Evolutionary conservation across 2,113 vertebrate species (phyloP).

Genomic region (Hucho hucho): DNA sequence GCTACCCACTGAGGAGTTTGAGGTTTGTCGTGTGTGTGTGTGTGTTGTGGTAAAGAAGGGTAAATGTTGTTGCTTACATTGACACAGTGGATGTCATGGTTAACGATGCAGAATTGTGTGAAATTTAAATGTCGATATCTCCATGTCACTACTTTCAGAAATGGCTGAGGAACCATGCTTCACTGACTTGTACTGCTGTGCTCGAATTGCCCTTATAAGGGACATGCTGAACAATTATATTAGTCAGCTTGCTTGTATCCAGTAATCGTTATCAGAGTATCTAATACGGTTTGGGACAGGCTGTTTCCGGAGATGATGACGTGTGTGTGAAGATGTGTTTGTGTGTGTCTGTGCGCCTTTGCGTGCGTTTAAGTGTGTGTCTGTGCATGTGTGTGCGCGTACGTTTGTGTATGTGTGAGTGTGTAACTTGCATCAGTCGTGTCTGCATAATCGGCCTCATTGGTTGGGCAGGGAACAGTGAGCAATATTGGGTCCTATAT

Average conservation of each 20-base stretch:
- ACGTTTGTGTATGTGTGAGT: too few relatives aligned
- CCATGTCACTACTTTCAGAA: neutral
- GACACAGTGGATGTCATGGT: neutral
- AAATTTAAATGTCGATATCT: neutral
- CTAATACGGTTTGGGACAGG: neutral
- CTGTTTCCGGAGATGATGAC: neutral
- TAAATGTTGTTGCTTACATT: too few relatives aligned
- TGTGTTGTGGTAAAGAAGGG: too few relatives aligned
- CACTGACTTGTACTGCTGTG: neutral
- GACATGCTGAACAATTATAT: neutral
- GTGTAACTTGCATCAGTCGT: too few relatives aligned
- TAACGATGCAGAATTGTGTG: neutral
- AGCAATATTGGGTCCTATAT: too few relatives aligned
- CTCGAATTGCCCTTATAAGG: neutral
- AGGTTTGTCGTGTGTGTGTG: too few relatives aligned
- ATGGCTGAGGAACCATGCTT: neutral
- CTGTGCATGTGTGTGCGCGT: too few relatives aligned
- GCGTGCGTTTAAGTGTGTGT: neutral
- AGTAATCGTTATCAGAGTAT: neutral
- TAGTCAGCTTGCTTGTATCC: neutral
- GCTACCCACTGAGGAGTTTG: too few relatives aligned
- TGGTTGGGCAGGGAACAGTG: too few relatives aligned
- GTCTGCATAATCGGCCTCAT: too few relatives aligned
- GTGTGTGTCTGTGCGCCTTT: too few relatives aligned
- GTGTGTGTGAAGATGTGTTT: too few relatives aligned